Conservation (phyloP, 2,797 vertebrate species). For the Chelmon rostratus region DNA sequence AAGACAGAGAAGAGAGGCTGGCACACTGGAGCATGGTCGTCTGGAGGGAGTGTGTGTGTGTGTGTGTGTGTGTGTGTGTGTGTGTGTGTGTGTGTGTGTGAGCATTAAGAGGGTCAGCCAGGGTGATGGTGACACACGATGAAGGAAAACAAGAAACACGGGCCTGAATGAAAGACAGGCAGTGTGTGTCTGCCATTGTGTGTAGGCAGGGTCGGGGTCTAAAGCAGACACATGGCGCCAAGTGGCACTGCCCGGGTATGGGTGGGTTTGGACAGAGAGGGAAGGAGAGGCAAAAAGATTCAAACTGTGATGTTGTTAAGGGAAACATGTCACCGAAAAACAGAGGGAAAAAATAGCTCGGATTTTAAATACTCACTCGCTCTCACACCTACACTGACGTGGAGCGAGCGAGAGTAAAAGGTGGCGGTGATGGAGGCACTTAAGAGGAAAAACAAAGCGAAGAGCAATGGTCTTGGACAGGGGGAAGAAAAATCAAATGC, state of each 20-base stretch:
- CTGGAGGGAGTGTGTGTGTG: constrained; percentile 60
- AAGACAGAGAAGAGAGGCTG: constrained; percentile 74
- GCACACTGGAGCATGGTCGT: constrained; percentile 67
- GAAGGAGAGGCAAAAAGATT: constrained; percentile 47
- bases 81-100: constrained; percentile 8
- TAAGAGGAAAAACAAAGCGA: constrained; percentile 1
- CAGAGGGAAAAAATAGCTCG: constrained; percentile 15
- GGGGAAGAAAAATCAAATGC: neutral
- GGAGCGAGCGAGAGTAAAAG: constrained; percentile 20
- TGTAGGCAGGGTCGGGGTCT: constrained; percentile 65
- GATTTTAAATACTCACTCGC: constrained; percentile 30
- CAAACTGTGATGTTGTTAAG: constrained; percentile 57
- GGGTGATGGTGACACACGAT: constrained; percentile 77
- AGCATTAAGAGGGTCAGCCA: constrained; percentile 72
- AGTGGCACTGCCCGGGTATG: constrained; percentile 61
- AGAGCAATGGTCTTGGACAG: neutral
- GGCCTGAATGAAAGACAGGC: constrained; percentile 70
- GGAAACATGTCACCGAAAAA: constrained; percentile 54
- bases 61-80: constrained; percentile 41
- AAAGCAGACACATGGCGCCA: constrained; percentile 64
- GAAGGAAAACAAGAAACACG: constrained; percentile 72
- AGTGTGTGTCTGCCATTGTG: constrained; percentile 69
- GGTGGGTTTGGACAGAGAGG: constrained; percentile 60
- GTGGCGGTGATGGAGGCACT: constrained; percentile 34
- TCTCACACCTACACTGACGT: constrained; percentile 21